Evolutionary conservation across 2,888 invertebrate genomes (phyloP), one percentile per base, ranked within the genome.

Genomic region (Drosophila glabriapex): DNA sequence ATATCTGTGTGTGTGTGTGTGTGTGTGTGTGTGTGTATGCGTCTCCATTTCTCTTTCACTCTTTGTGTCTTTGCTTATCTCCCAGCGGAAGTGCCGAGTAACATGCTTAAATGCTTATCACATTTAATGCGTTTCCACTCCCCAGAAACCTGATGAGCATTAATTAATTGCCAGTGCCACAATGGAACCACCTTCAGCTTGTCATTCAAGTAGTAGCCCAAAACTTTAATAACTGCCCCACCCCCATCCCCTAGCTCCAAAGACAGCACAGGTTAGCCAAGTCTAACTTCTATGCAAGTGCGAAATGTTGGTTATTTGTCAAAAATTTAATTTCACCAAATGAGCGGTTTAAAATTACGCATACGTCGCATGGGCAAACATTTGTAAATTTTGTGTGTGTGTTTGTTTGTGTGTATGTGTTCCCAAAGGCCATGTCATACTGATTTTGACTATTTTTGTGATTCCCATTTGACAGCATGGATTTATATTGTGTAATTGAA

Each of bases 101-200:
- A 89, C 87, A 89, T 87, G 85, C 85, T 89, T 84, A 86, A 89
- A 86, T 87, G 85, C 85, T 86, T 86, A 86, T 86, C 89, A 86
- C 89, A 87, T 86, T 89, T 84, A 84, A 86, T 89, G 87, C 81
- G 68, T 62, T 66, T 69, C 70, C 66, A 46, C 58, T 66, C 50
- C 37, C 46, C 31, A 35, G 41, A 3, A 63, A n/a, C 37, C 80
- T 80, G 80, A 84, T 83, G 84, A 90, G 85, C 83, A 89, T 91
- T 90, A 90, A 90, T 91, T 91, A 91, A 90, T 90, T 91, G 87
- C 79, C 76, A 76, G 56, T 63, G 25, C 55, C 68, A 70, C 77
- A 74, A 67, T 56, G 54, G 61, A 60, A 22, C 50, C 62, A 71
- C 56, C 65, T 39, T 46, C 56, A 55, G 54, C 68, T 66, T 56